Base-by-base conservation (phyloP, 2,797 vertebrate species). In the Clarias pachynema region DNA sequence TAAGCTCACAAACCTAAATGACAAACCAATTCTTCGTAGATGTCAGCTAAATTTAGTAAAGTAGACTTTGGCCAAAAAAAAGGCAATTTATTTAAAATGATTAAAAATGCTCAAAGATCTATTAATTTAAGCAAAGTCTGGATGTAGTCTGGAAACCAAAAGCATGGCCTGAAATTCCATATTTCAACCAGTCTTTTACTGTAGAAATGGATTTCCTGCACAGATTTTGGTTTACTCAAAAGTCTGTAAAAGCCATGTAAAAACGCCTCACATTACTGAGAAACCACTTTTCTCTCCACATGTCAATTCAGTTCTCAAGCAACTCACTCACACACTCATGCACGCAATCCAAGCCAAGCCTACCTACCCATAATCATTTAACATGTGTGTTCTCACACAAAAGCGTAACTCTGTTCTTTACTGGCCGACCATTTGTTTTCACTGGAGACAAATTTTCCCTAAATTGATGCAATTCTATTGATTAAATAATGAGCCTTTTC, bases 401-500 rank as follows among this genome's bases (percentile, higher is more conserved):
- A 86, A 73, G 81, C 68, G 34, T 63, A 74, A 81, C 83, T 88
- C 80, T 84, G 40, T 63, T 82, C 86, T 79, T 73, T 34, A 78
- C 93, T 93, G 92, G 92, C 91, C 89, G 91, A 94, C 92, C 86
- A 86, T 94, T 95, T 96, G 95, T 96, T 96, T 97, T 96, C 91
- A 93, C 93, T 95, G 89, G 93, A 95, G 95, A 96, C 95, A 96
- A 94, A 95, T 95, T 96, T 95, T 92, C 80, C 93, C 92, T 91
- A 94, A 95, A 95, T 95, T 95, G 96, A 95, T 81, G 94, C 95
- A 97, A 96, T 96, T 95, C 93, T 92, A 95, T 96, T 96, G 95
- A 97, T 97, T 96, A 96, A 97, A 96, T 97, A 97, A 97, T 96
- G 92, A 91, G 89, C 92, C 93, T 94, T 95, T 96, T 96, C 96